phyloP scores from a whole-genome alignment of 2,797 vertebrate species.

The Enteromius fasciolatus region DNA sequence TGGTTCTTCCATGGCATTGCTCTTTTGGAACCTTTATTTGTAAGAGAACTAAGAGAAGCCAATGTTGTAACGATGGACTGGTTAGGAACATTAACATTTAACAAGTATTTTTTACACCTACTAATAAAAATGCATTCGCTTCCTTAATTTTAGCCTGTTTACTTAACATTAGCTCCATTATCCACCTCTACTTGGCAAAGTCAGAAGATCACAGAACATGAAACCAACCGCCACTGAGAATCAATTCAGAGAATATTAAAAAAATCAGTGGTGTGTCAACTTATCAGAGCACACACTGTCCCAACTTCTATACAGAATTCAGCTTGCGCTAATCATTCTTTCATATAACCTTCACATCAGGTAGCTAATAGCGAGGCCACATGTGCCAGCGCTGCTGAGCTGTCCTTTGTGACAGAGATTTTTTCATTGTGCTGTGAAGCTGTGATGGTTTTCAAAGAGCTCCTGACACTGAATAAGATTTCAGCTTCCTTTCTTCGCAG shows the following conservation, averaged over 20 bases:
- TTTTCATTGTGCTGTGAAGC: slow-evolving; percentile 40
- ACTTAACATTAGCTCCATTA: background rate
- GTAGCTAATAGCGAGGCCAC: slow-evolving; percentile 31
- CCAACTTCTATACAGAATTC: background rate
- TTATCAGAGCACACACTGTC: slow-evolving; percentile 2
- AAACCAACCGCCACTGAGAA: background rate
- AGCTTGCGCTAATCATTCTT: slow-evolving; percentile 23
- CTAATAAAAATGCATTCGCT: background rate
- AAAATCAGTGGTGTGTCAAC: background rate
- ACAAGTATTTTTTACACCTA: background rate
- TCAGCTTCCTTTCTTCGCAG: slow-evolving; percentile 35
- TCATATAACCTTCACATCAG: slow-evolving; percentile 43
- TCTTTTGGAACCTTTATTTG: too few relatives aligned
- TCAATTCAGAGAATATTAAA: slow-evolving; percentile 5
- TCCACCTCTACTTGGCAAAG: background rate
- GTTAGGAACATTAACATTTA: background rate
- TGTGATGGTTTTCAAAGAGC: slow-evolving; percentile 41
- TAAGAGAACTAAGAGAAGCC: too few relatives aligned
- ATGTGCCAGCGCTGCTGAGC: slow-evolving; percentile 7
- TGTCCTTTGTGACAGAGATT: slow-evolving; percentile 37
- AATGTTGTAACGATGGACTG: background rate
- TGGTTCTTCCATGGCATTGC: too few relatives aligned
- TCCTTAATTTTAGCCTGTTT: background rate
- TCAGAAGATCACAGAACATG: slow-evolving; percentile 32
- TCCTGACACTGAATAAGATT: slow-evolving; percentile 27